Base-by-base conservation (phyloP, 1,140 invertebrate species). In the Planococcus citri region DNA sequence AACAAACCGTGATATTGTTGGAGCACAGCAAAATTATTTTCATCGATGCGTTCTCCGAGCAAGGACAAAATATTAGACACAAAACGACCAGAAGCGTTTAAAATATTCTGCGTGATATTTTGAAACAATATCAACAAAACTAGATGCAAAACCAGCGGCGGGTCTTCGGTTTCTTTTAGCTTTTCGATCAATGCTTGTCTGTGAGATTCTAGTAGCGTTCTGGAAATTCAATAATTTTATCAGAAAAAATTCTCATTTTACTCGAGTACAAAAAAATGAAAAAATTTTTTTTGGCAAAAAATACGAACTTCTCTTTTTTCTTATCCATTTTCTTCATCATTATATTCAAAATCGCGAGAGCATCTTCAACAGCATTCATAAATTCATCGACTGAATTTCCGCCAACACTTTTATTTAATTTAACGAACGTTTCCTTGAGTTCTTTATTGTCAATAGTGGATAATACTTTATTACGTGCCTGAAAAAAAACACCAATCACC, bases 31-130 rank as follows among this genome's bases (percentile, higher is more conserved):
- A 83, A 82, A 61, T 87, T 82, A 2, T 89, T 84, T 21, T 80
- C 78, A 71, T 83, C 82, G 27, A 96, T 76, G 71, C 86, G 83
- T 24, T 81, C 79, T 72, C 88, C 85, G 14, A 97, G 81, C 77
- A 86, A 89, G 1, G 79, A 74, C 22, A 97, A 79, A 72, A 97
- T 85, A 22, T 85, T 81, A 0, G 92, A 87, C 2, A 97, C 90
- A 79, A 94, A 92, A 77, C 91, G 87, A 0, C 94, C 94, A 25
- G 93, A 95, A 12, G 91, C 91, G 76, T 97, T 91, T 17, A 98
- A 74, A 79, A 94, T 90, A 73, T 79, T 85, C 74, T 92, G 86
- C 14, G 89, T 92, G 0, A 87, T 80, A 10, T 85, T 83, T 22
- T 90, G 91, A 75, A 95, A 95, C 22, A 96, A 82, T 27, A 95